Base-by-base conservation (phyloP, 2,113 vertebrate genomes). In the Probosciger aterrimus region DNA sequence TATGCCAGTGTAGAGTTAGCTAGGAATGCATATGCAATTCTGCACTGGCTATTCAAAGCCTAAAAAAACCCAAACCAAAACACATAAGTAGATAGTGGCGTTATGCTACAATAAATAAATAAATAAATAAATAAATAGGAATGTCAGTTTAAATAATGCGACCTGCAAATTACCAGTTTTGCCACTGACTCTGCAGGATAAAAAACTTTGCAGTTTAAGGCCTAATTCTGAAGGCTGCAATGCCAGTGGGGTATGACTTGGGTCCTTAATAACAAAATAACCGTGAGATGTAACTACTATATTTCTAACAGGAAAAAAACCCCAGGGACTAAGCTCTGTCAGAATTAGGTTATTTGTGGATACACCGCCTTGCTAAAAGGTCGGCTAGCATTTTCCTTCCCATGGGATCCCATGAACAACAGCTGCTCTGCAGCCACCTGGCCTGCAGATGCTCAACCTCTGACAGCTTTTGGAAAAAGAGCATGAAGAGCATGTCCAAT, bases 391-490 rank as follows among this genome's bases (percentile, higher is more conserved):
- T 64, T 91, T 68, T 59, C 23, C 55, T 93, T 96, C 81, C 93
- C 84, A 24, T 84, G 84, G 84, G 74, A 92, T 64, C 19, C 50
- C 74, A 55, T 7, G 25, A 89, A 53, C 25, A 64, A 1, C 53
- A 95, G 55, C 64, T 75, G 81, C 67, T 65, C 68, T 74, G 47
- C 71, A 91, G 64, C 44, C 62, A 68, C 84, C 90, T 82, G 81
- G 55, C 33, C 84, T 47, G 50, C 0, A 4, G 81, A 37, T 79
- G 78, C 70, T 80, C 76, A 74, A 2, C 57, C 33, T 67, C 87
- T 39, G 47, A n/a, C 37, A 91, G 84, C 78, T 79, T 77, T 71
- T 63, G 43, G 4, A 63, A 91, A 91, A 82, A 35, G 33, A 59
- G 33, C 33, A 35, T 16, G 57, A 35, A 35, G 33, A 33, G 1